Evolutionary conservation across 2,888 invertebrate genomes (phyloP).

Genomic region (Brassicogethes aeneus): DNA sequence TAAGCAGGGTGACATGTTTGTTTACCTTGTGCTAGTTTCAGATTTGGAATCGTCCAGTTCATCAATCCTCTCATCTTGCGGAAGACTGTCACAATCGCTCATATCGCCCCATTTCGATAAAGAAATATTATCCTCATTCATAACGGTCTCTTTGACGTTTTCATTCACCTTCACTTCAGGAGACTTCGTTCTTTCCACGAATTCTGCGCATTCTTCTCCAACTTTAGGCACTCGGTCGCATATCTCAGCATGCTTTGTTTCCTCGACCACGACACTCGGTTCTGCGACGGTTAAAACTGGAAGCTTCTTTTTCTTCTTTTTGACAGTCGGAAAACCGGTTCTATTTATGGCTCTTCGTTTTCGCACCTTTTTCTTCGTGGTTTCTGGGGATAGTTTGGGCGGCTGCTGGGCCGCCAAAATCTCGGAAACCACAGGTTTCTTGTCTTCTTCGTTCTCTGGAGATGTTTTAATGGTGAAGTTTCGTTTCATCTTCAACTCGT

Average conservation of each 20-base stretch:
- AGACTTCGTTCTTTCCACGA: constrained; percentile 49
- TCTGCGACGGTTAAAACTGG: constrained; percentile 7
- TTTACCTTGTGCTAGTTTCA: too few species aligned
- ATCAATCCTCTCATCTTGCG: constrained; percentile 51
- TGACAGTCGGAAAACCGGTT: constrained; percentile 62
- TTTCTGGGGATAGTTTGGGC: constrained; percentile 21
- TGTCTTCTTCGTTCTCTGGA: constrained; percentile 9
- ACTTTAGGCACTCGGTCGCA: constrained; percentile 63
- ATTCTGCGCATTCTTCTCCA: constrained; percentile 58
- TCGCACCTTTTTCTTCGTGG: constrained; percentile 41
- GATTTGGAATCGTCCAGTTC: constrained; percentile 44
- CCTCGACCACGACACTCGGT: constrained; percentile 12
- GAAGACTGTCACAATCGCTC: constrained; percentile 53
- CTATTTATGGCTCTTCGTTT: constrained; percentile 74
- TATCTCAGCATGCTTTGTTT: constrained; percentile 1
- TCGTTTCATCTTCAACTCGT: constrained; percentile 36
- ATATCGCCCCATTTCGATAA: constrained; percentile 48
- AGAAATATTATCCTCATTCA: constrained; percentile 1
- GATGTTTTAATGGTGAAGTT: constrained; percentile 21
- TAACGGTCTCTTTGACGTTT: neutral
- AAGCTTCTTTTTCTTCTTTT: constrained; percentile 68
- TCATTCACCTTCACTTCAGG: neutral
- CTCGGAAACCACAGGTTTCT: constrained; percentile 23
- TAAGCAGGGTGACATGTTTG: too few species aligned
- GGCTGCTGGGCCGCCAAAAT: constrained; percentile 29